Conservation (phyloP, 2,797 vertebrate genomes). For the Morelia viridis region DNA sequence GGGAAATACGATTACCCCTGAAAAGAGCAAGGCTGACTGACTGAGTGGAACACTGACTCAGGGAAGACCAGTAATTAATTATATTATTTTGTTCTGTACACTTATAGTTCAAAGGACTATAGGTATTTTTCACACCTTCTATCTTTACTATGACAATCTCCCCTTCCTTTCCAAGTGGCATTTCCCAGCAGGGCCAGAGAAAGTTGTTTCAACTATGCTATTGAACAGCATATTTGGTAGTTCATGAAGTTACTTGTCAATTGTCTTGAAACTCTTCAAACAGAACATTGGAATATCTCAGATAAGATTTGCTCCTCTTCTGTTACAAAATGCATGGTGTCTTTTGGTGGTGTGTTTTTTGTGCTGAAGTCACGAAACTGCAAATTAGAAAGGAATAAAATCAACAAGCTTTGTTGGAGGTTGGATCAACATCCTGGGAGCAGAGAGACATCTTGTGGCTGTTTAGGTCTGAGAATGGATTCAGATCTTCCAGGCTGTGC, state of each 20-base stretch:
- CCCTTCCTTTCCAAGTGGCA: not conserved
- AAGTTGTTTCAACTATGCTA: not conserved
- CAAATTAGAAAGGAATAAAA: not conserved
- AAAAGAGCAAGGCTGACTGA: not conserved
- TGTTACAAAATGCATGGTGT: not conserved
- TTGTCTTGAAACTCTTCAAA: not conserved
- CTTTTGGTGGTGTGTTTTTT: not conserved
- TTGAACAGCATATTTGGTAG: not conserved
- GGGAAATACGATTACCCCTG: not conserved
- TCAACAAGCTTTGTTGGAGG: not conserved
- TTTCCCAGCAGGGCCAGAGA: not conserved
- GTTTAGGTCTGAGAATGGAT: not conserved
- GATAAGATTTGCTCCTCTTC: not conserved
- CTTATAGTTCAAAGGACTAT: not conserved
- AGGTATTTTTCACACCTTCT: not conserved
- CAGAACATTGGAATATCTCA: not conserved
- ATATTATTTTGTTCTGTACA: not conserved
- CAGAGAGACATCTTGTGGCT: slow-evolving; percentile 13
- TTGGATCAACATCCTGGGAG: not conserved
- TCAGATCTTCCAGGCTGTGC: not conserved
- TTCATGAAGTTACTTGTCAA: not conserved
- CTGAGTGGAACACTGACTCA: not conserved
- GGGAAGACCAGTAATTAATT: not conserved
- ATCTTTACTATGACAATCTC: not conserved
- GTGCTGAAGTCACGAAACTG: not conserved